Evolutionary conservation across 2,797 vertebrate species (phyloP).

Genomic region (Rhabdophis nuchalis): DNA sequence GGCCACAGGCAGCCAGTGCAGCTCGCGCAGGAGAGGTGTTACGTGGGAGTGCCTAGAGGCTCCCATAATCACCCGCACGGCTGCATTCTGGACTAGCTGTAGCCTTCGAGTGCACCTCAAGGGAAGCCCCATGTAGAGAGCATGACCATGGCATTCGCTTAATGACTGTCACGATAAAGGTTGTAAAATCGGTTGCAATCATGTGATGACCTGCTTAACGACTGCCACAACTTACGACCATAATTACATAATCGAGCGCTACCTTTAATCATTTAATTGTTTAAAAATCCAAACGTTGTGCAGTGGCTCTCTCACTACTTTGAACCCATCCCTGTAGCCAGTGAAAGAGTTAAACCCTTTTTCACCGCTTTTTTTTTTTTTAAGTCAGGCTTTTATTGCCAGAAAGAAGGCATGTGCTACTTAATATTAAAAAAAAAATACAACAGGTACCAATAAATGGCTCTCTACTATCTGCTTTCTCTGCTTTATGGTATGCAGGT

Average conservation of each 20-base stretch:
- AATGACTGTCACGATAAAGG: not conserved
- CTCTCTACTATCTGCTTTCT: not conserved
- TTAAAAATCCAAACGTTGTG: not conserved
- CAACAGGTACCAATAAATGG: not conserved
- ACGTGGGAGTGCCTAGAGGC: too few relatives aligned
- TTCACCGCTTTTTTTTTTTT: not conserved
- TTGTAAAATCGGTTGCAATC: not conserved
- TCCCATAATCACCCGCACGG: too few relatives aligned
- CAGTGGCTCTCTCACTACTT: not conserved
- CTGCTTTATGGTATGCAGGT: not conserved
- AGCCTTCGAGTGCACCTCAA: too few relatives aligned
- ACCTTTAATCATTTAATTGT: not conserved
- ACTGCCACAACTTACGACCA: not conserved
- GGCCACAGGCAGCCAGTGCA: too few relatives aligned
- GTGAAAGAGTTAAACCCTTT: not conserved
- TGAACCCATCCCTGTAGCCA: not conserved
- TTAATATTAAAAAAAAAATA: not conserved
- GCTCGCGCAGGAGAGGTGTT: too few relatives aligned
- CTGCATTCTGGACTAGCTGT: too few relatives aligned
- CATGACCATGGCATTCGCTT: not conserved
- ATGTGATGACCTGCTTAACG: not conserved
- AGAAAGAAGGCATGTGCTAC: not conserved
- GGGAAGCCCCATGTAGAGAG: too few relatives aligned
- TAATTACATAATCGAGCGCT: not conserved
- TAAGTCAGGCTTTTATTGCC: not conserved